Evolutionary conservation across 1,140 invertebrate genomes (phyloP).

Genomic region (Triops cancriformis): DNA sequence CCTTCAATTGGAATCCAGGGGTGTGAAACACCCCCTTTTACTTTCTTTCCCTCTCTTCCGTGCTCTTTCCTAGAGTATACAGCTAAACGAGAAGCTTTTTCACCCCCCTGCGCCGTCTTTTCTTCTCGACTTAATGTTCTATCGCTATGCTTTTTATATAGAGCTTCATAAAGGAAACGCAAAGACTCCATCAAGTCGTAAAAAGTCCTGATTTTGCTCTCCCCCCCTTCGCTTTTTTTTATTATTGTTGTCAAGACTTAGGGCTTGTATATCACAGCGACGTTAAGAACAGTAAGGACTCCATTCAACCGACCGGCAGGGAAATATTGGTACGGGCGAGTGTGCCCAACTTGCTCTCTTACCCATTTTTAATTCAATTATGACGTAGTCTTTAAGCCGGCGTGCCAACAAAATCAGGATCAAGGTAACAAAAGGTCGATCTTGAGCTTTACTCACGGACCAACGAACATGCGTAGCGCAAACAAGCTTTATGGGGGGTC

Average conservation of each 20-base stretch:
- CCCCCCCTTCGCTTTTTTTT: background rate
- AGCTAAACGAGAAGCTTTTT: constrained; percentile 7
- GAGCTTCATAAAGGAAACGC: background rate
- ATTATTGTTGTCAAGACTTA: background rate
- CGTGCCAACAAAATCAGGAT: background rate
- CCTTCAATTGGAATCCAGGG: background rate
- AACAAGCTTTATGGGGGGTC: background rate
- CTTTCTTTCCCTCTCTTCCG: background rate
- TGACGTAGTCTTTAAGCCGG: background rate
- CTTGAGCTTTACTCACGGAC: background rate
- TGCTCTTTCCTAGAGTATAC: background rate
- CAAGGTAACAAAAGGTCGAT: background rate
- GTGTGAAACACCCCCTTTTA: background rate
- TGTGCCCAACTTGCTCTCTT: background rate
- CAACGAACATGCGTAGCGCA: background rate
- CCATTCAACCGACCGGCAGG: background rate
- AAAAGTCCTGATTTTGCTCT: background rate
- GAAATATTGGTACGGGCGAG: background rate
- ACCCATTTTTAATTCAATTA: background rate
- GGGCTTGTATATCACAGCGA: background rate
- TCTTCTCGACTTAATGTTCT: background rate
- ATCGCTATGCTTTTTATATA: constrained; percentile 3
- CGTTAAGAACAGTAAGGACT: background rate
- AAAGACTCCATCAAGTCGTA: constrained; percentile 5
- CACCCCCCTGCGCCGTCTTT: background rate